Evolutionary conservation across 2,888 invertebrate species (phyloP), one percentile per base, ranked within the genome.

Genomic region (Leptogaster cylindrica): DNA sequence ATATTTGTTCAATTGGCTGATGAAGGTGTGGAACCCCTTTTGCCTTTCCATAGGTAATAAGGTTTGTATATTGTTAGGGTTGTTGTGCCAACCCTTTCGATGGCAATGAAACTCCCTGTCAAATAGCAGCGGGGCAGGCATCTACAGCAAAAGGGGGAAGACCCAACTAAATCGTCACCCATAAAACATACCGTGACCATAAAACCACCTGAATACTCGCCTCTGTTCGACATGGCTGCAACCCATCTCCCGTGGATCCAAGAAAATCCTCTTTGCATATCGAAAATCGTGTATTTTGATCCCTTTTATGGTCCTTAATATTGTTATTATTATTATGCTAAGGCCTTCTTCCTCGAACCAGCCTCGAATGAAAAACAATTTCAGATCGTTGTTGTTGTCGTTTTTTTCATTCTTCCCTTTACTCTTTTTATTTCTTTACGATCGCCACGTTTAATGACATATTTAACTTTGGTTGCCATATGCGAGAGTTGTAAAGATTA

Each of bases 401-500:
- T n/a, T n/a, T n/a, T n/a, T n/a, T n/a, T n/a, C n/a, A n/a, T n/a
- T n/a, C n/a, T n/a, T n/a, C n/a, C n/a, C n/a, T 48, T 12, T 48
- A 27, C 41, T 31, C n/a, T 48, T 48, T 65, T 48, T 61, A 44
- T 61, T 28, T 61, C 33, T 48, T 65, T 65, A 48, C 64, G 50
- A 50, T 48, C 64, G 48, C 23, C 33, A 65, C 48, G 48, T 65
- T 50, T 65, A 65, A 48, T 65, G 64, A 50, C 48, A 48, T 65
- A 48, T 48, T 65, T 65, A 48, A 65, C 48, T 65, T 50, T 50
- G 64, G 64, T 65, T 48, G 36, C 50, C 64, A 65, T 33, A 65
- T 65, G 64, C 25, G 50, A 36, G 44, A 65, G 64, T 25, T 65
- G 50, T 65, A 65, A 65, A 65, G 64, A 65, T 65, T 65, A 65